phyloP scores from a whole-genome alignment of 1,140 invertebrate genomes.

The Spodoptera frugiperda region DNA sequence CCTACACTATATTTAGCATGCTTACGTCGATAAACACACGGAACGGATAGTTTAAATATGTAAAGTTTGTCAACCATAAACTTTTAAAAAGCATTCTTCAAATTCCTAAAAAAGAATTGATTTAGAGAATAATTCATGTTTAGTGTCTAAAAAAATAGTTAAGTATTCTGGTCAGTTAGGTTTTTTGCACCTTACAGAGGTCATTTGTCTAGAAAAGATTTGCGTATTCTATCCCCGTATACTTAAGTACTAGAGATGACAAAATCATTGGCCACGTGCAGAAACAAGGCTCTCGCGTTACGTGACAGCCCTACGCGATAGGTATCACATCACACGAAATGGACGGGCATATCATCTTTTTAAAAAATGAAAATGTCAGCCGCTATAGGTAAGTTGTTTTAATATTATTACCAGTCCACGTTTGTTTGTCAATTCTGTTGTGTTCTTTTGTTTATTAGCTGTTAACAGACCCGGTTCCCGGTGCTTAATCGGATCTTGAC shows the following conservation, averaged over 20 bases:
- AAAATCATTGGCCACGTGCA: conserved; percentile 32
- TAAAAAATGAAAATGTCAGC: conserved; percentile 77
- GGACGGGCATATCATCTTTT: conserved; percentile 71
- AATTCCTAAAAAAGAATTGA: too few species aligned
- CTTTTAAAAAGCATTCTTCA: too few species aligned
- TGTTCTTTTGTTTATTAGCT: conserved; percentile 70
- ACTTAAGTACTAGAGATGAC: conserved; percentile 11
- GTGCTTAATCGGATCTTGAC: conserved; percentile 51
- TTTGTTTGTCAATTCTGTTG: conserved; percentile 64
- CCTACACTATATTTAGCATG: not conserved
- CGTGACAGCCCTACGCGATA: conserved; percentile 47
- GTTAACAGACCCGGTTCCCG: conserved; percentile 50
- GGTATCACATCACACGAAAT: conserved; percentile 61
- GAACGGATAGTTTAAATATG: not conserved
- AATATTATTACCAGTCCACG: conserved; percentile 70
- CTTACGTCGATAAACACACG: not conserved
- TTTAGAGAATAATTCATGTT: too few species aligned
- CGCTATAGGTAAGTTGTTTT: conserved; percentile 58
- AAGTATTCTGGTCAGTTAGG: too few species aligned
- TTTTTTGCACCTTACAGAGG: not conserved
- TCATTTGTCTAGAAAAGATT: not conserved
- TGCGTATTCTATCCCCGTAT: conserved; percentile 8
- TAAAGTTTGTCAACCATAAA: not conserved
- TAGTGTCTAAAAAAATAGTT: too few species aligned
- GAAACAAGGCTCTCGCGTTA: conserved; percentile 23